Evolutionary conservation across 2,797 vertebrate species (phyloP).

Genomic region (Manis crassicaudata): DNA sequence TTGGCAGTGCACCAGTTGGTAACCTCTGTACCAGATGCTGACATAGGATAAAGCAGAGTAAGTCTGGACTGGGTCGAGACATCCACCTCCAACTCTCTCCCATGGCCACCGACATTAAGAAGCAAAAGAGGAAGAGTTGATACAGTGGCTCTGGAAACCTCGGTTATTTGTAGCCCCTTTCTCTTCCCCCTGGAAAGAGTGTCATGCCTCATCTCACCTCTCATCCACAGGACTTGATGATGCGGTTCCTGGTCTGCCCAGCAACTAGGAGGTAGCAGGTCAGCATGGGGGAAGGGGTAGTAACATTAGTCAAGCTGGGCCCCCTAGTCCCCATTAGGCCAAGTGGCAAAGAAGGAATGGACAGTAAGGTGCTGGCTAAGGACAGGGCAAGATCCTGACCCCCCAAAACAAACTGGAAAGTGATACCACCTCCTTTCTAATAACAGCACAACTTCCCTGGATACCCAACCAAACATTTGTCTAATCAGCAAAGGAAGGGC

Average conservation of each 20-base stretch:
- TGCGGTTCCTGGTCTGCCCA: background rate
- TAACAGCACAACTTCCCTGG: background rate
- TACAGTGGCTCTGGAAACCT: background rate
- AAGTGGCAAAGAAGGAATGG: slow-evolving; percentile 19
- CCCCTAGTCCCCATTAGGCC: background rate
- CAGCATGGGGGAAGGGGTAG: background rate
- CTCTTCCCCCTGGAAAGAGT: background rate
- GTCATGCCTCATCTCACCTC: background rate
- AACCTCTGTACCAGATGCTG: background rate
- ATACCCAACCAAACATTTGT: background rate
- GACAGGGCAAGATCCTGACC: background rate
- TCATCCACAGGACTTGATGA: background rate
- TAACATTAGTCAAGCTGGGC: background rate
- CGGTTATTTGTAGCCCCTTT: background rate
- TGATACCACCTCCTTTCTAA: background rate
- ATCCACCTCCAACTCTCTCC: background rate
- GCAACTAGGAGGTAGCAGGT: background rate
- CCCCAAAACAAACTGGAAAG: background rate
- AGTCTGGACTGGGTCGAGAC: background rate
- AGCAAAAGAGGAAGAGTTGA: background rate
- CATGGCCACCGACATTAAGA: background rate
- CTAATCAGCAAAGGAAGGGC: background rate
- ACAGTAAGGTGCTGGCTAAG: background rate
- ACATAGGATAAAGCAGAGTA: background rate
- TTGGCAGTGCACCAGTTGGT: background rate